Base-by-base conservation (phyloP, 1,140 invertebrate species). In the Drosophila navojoa region DNA sequence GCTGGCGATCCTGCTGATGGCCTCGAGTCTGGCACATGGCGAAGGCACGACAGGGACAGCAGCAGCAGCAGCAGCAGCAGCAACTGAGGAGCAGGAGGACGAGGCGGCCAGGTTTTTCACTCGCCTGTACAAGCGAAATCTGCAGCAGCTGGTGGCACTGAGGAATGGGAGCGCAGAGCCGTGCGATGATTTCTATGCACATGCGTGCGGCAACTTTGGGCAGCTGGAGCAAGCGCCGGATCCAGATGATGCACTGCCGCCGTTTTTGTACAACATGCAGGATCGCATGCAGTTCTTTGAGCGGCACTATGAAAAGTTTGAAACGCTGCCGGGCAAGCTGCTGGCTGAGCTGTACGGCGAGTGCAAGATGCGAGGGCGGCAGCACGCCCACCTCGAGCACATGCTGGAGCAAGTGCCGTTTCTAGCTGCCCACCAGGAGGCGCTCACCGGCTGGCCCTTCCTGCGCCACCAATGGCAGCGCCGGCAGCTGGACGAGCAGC, bases 201-300 rank as follows among this genome's bases (percentile, higher is more conserved):
- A 91, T 67, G 90, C 90, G 2, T 91, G 90, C 53, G 86, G 77
- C 3, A 82, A 91, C 38, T 80, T 68, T 25, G 44, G 74, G 0
- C 38, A 50, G 27, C 35, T 38, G 22, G 13, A 38, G 11, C 1
- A 32, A 13, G 27, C 45, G 5, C 13, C 58, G 7, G 29, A 69
- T 19, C 22, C 61, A 1, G 76, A 82, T 6, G 80, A 89, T 13
- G 67, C 59, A 4, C 44, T 91, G 38, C 73, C 76, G 0, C 90
- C 90, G 0, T 89, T 70, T 72, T 42, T 91, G 3, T 89, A 91
- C 32, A 91, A 91, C 52, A 69, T 75, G 15, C 80, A 91, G 62
- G 90, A 91, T 68, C 72, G 81, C 25, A 82, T 90, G 84, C 40
- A 58, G 3, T 91, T 91, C 29, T 91, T 91, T 53, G n/a, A 71